phyloP scores from a whole-genome alignment of 2,797 vertebrate species.

The Dromococcyx pavoninus region DNA sequence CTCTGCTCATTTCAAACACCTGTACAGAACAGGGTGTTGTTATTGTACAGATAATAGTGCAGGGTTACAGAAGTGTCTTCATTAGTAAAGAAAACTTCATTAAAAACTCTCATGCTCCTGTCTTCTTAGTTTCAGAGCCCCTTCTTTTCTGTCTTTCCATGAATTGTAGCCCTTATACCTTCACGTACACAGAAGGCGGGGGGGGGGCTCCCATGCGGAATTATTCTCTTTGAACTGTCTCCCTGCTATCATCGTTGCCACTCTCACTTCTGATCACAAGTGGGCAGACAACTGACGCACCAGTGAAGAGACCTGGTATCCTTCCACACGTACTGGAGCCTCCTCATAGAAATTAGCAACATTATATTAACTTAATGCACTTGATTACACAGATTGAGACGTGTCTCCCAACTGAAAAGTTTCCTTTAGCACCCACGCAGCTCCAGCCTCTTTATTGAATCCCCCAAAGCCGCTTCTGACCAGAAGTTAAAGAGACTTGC shows the following conservation, averaged over 20 bases:
- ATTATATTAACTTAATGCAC: neutral
- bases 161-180: neutral
- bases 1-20: neutral
- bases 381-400: neutral
- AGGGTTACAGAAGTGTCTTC: neutral
- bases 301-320: neutral
- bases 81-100: neutral
- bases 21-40: neutral
- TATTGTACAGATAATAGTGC: neutral
- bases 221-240: neutral
- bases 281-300: accelerated
- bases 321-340: neutral
- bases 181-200: neutral
- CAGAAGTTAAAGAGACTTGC: neutral
- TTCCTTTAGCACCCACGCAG: neutral
- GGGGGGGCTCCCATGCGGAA: neutral
- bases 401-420: neutral
- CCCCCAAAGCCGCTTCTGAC: neutral
- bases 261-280: neutral
- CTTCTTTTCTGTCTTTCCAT: neutral
- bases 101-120: neutral
- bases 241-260: neutral
- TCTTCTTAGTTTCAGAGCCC: neutral
- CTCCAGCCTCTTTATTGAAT: neutral
- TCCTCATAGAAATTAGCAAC: neutral